Evolutionary conservation across 2,113 vertebrate species (phyloP).

Genomic region (Rhizomys pruinosus): DNA sequence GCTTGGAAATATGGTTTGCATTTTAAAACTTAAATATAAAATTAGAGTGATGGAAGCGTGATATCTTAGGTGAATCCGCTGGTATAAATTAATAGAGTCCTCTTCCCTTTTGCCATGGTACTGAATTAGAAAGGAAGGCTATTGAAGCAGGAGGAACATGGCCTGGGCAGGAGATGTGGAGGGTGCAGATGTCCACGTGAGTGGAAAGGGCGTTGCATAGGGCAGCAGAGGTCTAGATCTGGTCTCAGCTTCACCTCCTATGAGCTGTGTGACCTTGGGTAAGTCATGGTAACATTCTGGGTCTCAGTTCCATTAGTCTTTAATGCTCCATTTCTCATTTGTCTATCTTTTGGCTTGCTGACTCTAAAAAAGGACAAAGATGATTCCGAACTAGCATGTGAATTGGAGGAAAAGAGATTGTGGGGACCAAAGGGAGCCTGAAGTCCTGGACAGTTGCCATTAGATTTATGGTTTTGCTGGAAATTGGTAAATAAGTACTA

Average conservation of each 20-base stretch:
- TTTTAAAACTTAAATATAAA: slow-evolving; percentile 58
- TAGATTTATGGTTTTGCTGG: slow-evolving; percentile 32
- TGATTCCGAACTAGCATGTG: not conserved
- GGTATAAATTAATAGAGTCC: not conserved
- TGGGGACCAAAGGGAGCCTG: not conserved
- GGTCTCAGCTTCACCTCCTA: not conserved
- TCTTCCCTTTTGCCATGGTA: slow-evolving; percentile 23
- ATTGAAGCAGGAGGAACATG: not conserved
- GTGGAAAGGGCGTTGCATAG: not conserved
- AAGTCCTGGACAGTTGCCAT: not conserved
- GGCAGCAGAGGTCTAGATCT: not conserved
- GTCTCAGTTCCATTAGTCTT: too few species aligned
- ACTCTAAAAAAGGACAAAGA: not conserved
- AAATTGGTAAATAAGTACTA: not conserved
- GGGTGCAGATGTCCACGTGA: not conserved
- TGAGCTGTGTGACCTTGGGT: not conserved
- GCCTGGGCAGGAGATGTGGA: too few species aligned
- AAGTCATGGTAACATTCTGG: not conserved
- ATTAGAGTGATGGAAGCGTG: not conserved
- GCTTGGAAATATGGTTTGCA: slow-evolving; percentile 29
- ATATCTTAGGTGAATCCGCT: slow-evolving; percentile 8
- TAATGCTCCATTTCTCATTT: not conserved
- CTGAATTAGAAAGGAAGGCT: slow-evolving; percentile 30
- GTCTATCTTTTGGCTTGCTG: not conserved
- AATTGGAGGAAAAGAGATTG: not conserved